Base-by-base conservation (phyloP, 2,113 vertebrate species). In the Calidris pygmaea region DNA sequence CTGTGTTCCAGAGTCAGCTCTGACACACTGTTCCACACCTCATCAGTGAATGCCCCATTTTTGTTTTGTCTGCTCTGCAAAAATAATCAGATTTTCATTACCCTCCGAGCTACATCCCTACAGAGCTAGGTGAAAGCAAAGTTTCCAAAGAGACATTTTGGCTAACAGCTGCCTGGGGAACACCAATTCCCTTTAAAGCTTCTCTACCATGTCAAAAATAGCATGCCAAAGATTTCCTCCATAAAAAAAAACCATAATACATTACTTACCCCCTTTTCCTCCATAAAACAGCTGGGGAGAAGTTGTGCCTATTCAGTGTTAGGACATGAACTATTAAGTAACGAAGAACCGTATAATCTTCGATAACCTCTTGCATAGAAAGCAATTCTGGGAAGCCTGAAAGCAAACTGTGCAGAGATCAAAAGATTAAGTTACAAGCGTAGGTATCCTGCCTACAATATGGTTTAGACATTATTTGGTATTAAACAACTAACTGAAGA, bases 31-130 rank as follows among this genome's bases (percentile, higher is more conserved):
- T 81, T 94, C 95, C 94, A 91, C 94, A 95, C 94, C 87, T 96
- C 94, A 87, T 91, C 92, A 96, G 87, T 68, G 53, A 96, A 96
- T 76, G 74, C 87, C 89, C 89, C 47, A 5, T 41, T 96, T 87
- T 85, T 85, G 58, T 78, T 87, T 58, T 39, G 48, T 78, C 88
- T 50, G 26, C 70, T 92, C 96, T 97, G 96, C 55, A 97, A 91
- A 96, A 96, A 91, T 48, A 55, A 95, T 96, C 96, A 96, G 55
- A 63, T 84, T 90, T 93, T 96, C 95, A 77, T 87, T 85, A 84
- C 92, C 70, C 89, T 89, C 77, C 1, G 5, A 94, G 86, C 89
- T 85, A 92, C 91, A 95, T 94, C 89, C 89, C 80, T 20, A 18
- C 23, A 85, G 92, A 93, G n/a, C 48, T 29, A 94, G 77, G 91